phyloP scores from a whole-genome alignment of 2,888 invertebrate species.

The Silvanus unidentatus region DNA sequence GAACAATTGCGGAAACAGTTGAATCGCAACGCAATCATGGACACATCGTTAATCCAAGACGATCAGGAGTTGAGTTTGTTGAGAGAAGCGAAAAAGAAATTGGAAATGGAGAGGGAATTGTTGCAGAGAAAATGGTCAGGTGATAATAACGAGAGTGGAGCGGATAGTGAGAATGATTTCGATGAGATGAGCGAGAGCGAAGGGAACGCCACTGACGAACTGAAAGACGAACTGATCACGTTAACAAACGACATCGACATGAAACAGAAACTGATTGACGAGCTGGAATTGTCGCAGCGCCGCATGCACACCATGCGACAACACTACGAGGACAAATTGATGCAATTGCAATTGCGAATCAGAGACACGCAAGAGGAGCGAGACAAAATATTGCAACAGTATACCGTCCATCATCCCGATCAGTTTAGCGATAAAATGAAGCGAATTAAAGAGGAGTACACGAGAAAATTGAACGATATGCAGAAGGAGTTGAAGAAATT shows the following conservation, averaged over 20 bases:
- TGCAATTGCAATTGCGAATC: constrained; percentile 77
- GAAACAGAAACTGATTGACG: constrained; percentile 90
- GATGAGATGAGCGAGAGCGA: constrained; percentile 56
- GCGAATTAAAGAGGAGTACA: constrained; percentile 83
- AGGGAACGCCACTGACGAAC: constrained; percentile 52
- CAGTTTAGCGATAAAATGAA: constrained; percentile 65
- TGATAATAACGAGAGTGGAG: constrained; percentile 49
- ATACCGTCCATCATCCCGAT: constrained; percentile 25
- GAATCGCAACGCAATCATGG: constrained; percentile 17
- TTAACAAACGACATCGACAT: constrained; percentile 91
- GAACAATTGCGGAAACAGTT: constrained; percentile 61
- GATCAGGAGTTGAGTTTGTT: constrained; percentile 46
- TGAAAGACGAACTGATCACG: constrained; percentile 78
- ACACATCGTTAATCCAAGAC: neutral
- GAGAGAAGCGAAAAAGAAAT: constrained; percentile 73
- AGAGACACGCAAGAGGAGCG: constrained; percentile 84
- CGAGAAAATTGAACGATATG: constrained; percentile 75
- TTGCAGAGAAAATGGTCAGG: constrained; percentile 43
- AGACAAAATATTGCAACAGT: constrained; percentile 72
- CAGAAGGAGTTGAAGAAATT: constrained; percentile 78
- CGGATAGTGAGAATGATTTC: constrained; percentile 49
- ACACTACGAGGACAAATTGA: constrained; percentile 89
- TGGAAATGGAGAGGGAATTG: constrained; percentile 60
- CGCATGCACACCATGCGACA: constrained; percentile 76
- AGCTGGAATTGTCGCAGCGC: constrained; percentile 83